Evolutionary conservation across 2,888 invertebrate genomes (phyloP).

Genomic region (Argyra leucocephala): DNA sequence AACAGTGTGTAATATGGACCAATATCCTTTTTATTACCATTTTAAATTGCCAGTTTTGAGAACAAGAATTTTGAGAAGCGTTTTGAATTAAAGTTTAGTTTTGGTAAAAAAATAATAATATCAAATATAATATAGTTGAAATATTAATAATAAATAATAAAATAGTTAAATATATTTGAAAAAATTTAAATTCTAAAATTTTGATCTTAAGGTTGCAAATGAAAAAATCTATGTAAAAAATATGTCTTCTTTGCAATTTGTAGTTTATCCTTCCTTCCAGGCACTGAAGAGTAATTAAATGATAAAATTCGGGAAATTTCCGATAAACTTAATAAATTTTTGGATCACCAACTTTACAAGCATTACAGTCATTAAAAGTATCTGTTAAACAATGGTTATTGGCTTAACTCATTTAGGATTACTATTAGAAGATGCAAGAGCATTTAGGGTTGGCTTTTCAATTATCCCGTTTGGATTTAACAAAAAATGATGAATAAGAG

Average conservation of each 20-base stretch:
- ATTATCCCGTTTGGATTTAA: slow-evolving; percentile 82
- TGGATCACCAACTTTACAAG: slow-evolving; percentile 66
- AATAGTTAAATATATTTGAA: not conserved
- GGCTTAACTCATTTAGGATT: slow-evolving; percentile 88
- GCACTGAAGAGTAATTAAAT: slow-evolving; percentile 91
- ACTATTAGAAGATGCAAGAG: slow-evolving; percentile 83
- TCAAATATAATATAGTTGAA: not conserved
- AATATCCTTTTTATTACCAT: too few species aligned
- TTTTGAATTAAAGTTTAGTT: not conserved
- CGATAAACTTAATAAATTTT: slow-evolving; percentile 84
- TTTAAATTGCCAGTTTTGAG: not conserved
- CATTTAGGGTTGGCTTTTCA: slow-evolving; percentile 84
- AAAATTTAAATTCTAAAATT: not conserved
- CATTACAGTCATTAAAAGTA: slow-evolving; percentile 68
- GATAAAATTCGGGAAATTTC: slow-evolving; percentile 94
- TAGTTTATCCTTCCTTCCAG: slow-evolving; percentile 93
- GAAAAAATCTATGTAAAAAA: slow-evolving; percentile 19
- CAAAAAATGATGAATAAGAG: slow-evolving; percentile 56
- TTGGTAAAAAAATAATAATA: not conserved
- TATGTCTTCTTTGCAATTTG: slow-evolving; percentile 83
- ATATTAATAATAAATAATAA: not conserved
- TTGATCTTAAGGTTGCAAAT: not conserved
- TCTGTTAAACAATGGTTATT: slow-evolving; percentile 73
- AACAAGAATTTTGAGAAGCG: not conserved
- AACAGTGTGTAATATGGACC: too few species aligned